A percentile compares a stretch with the other conserved stretches of the same genome.
phyloP scores from a whole-genome alignment of 2,797 vertebrate species.

The Amazonetta brasiliensis region DNA sequence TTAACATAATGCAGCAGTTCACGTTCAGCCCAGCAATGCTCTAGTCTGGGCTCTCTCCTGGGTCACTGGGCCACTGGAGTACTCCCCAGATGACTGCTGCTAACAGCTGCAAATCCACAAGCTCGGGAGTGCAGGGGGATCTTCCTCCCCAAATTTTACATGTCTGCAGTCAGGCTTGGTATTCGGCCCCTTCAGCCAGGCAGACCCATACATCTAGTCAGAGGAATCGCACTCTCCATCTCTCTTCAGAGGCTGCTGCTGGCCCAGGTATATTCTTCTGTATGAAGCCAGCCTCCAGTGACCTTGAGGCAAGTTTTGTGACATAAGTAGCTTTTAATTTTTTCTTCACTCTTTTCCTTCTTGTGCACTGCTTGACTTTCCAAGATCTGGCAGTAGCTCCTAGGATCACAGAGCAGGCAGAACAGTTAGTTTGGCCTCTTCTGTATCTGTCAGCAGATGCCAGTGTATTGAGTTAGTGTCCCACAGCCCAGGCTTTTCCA shows the following conservation, averaged over 20 bases:
- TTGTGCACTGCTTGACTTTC: accelerated
- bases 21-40: neutral
- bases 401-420: neutral
- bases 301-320: neutral
- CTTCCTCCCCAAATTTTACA: accelerated
- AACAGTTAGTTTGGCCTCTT: neutral
- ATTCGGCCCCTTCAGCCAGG: neutral
- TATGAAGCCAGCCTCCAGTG: neutral
- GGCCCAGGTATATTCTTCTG: neutral
- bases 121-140: neutral
- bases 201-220: accelerated
- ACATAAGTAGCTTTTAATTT: neutral
- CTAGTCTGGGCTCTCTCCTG: neutral
- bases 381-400: neutral
- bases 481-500: neutral
- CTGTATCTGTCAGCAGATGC: neutral
- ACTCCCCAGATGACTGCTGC: neutral
- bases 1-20: neutral
- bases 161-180: accelerated
- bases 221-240: neutral
- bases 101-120: neutral
- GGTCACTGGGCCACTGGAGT: neutral
- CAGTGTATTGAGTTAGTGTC: neutral
- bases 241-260: neutral
- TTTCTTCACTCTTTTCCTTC: neutral